phyloP scores from a whole-genome alignment of 2,888 invertebrate genomes.

The Caradrina clavipalpis region DNA sequence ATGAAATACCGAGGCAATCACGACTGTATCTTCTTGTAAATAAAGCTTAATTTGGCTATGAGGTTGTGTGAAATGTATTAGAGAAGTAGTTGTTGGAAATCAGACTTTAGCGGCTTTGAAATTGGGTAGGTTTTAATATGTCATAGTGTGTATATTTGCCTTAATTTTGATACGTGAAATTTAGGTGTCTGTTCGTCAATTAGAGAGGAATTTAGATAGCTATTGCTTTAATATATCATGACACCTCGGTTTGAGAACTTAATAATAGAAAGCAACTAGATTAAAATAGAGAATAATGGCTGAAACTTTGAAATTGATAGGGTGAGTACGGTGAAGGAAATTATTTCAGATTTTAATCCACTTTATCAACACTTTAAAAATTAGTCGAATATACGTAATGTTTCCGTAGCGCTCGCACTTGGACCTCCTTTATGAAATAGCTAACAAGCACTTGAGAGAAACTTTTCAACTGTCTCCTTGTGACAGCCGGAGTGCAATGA shows the following conservation, averaged over 20 bases:
- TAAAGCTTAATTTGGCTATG: conserved; percentile 22
- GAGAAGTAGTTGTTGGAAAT: conserved; percentile 7
- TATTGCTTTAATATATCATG: conserved; percentile 31
- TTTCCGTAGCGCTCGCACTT: too few relatives aligned
- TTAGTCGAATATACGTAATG: too few relatives aligned
- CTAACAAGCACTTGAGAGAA: conserved; percentile 27
- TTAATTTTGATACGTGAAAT: conserved; percentile 42
- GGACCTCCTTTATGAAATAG: too few relatives aligned
- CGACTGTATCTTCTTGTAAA: neutral
- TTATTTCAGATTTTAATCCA: conserved; percentile 23
- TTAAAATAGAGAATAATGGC: conserved; percentile 34
- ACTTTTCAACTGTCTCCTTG: conserved; percentile 27
- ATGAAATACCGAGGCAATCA: conserved; percentile 7
- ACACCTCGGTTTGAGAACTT: conserved; percentile 32
- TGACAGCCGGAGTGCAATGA: conserved; percentile 22
- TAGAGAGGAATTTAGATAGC: conserved; percentile 31
- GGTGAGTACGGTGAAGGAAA: conserved; percentile 1
- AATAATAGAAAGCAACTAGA: conserved; percentile 20
- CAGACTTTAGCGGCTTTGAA: accelerated
- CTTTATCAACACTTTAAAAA: conserved; percentile 19
- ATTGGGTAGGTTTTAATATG: conserved; percentile 18
- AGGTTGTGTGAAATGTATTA: neutral
- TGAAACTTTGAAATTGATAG: conserved; percentile 22
- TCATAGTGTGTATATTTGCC: neutral
- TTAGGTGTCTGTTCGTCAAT: conserved; percentile 47